phyloP scores from a whole-genome alignment of 1,140 invertebrate species.

The Wasmannia auropunctata region DNA sequence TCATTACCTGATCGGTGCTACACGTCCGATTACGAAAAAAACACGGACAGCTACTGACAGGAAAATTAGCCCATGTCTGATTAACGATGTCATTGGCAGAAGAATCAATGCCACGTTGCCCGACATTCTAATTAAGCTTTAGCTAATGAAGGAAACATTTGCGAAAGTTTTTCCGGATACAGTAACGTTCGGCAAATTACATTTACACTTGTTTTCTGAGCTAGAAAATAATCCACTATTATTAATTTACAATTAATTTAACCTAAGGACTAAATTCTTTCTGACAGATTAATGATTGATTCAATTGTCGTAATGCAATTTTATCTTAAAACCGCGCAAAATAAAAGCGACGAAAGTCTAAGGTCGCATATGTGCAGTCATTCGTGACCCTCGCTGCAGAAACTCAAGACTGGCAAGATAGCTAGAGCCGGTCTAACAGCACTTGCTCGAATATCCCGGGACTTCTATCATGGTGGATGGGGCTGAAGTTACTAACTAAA shows the following conservation, averaged over 20 bases:
- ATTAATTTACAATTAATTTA: background rate
- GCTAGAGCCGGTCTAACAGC: conserved; percentile 38
- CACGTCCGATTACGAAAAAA: conserved; percentile 7
- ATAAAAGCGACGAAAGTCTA: conserved; percentile 40
- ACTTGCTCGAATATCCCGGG: conserved; percentile 64
- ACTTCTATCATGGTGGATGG: conserved; percentile 67
- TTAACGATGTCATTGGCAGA: conserved; percentile 60
- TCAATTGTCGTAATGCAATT: no score
- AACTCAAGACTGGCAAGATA: conserved; percentile 36
- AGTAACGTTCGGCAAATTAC: background rate
- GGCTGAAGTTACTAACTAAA: conserved; percentile 75
- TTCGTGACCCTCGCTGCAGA: conserved; percentile 48
- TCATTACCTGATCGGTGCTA: conserved; percentile 59
- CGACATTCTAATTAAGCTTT: conserved; percentile 40
- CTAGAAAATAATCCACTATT: background rate
- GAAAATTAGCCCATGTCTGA: conserved; percentile 55
- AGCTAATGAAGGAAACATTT: conserved; percentile 41
- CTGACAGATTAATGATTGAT: background rate
- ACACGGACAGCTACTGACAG: conserved; percentile 9
- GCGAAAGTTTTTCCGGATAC: conserved; percentile 12
- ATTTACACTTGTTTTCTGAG: background rate
- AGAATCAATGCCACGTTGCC: conserved; percentile 15
- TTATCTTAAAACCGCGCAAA: conserved; percentile 25
- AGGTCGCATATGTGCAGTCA: conserved; percentile 11
- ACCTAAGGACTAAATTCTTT: background rate